Base-by-base conservation (phyloP, 2,113 vertebrate species). In the Halcyon senegalensis region DNA sequence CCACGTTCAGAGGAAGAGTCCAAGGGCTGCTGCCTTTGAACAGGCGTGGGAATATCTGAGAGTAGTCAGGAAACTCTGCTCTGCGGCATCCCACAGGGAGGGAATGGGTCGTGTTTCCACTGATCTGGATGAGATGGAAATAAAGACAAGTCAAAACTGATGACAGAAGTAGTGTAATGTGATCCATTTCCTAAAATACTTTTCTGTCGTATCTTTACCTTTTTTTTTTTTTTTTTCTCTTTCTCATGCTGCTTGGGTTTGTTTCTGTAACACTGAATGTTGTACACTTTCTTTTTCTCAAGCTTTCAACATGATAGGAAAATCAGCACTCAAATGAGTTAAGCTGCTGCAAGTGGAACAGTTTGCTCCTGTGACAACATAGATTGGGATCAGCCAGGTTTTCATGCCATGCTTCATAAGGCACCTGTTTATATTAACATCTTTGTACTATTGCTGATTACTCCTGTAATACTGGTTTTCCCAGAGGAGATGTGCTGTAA, bases 81-180 rank as follows among this genome's bases (percentile, higher is more conserved):
- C 81, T 69, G 67, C 4, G 60, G 84, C 83, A 78, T 91, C 78
- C 94, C 94, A 79, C 67, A 43, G 70, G 82, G 89, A 94, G 92
- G 77, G 75, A 91, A 75, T 12, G 58, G 94, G 83, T 66, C 20
- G 31, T 77, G 74, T 97, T 96, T 93, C 88, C 73, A n/a, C 88
- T 86, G n/a, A 89, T 92, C 84, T 74, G 55, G 78, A 83, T 78
- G 79, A 69, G 86, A 92, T 75, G 72, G 91, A 95, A 88, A 96
- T 94, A 94, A 85, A 87, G 93, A 88, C 92, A 93, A 80, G 37
- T 92, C 93, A 96, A 91, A 97, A 93, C 93, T 89, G 91, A 87
- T 96, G 94, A 93, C 86, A 80, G 80, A 94, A 96, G 91, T 55
- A 94, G 93, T 75, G 86, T 87, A 95, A 94, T 94, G 62, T 84